Base-by-base conservation (phyloP, 2,797 vertebrate species). In the Sebastes taczanowskii region DNA sequence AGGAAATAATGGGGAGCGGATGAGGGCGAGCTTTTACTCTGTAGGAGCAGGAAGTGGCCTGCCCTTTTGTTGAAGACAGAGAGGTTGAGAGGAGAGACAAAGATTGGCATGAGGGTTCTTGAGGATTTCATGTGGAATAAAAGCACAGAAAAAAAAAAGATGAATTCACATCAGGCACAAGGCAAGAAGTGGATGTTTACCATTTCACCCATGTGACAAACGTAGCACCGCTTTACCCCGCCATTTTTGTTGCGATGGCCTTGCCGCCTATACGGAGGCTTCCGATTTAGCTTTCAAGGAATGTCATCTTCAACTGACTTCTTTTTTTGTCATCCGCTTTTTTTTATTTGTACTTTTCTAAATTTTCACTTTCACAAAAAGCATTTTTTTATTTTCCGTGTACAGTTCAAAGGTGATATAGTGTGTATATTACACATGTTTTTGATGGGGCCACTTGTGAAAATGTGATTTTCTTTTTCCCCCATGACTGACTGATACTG, bases 341-440 rank as follows among this genome's bases (percentile, higher is more conserved):
- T 81, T 77, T 92, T 91, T 88, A 87, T 93, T 93, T 92, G 75
- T 92, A 91, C 83, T 89, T 94, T 93, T 95, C 77, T 94, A 91
- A 88, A 91, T 86, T 88, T 90, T 88, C 78, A 87, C 89, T 88
- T 84, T 73, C 22, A 85, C 83, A 78, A 59, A 65, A 65, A 35
- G 34, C 68, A 71, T 83, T 91, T 85, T 91, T 81, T 91, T 80
- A 84, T 93, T 97, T 98, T 97, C 95, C 95, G 96, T 97, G 97
- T 97, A 98, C 96, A 97, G 96, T 97, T 97, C 95, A 95, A 96
- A 97, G 95, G 94, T 94, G 96, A 90, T 96, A 95, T 95, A 87
- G 86, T 97, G 97, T 98, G 97, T 97, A 97, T 97, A 97, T 98
- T 97, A 97, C 96, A 98, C 96, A 93, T 95, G 95, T 97, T 92